phyloP scores from a whole-genome alignment of 2,113 vertebrate species.

The Vanacampus margaritifer region DNA sequence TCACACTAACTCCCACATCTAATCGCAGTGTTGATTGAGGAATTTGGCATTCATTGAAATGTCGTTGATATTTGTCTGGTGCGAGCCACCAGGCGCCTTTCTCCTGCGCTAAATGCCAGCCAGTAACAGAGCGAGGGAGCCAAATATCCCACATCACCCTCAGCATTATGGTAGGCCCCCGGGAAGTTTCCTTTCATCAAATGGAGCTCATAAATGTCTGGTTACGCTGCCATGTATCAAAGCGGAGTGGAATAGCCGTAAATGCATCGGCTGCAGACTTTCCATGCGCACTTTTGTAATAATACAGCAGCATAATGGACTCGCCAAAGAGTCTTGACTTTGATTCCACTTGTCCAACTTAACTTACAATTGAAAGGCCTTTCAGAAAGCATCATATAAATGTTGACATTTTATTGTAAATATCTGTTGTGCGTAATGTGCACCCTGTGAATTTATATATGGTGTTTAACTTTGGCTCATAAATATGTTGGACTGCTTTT shows the following conservation, averaged over 20 bases:
- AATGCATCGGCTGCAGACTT: conserved; percentile 35
- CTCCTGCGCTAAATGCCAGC: conserved; percentile 18
- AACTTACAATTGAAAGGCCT: no score
- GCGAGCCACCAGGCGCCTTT: not conserved
- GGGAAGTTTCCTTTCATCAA: conserved; percentile 47
- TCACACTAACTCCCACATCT: not conserved
- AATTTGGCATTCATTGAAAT: conserved; percentile 11
- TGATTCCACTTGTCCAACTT: not conserved
- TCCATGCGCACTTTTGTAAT: conserved; percentile 56
- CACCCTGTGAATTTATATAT: no score
- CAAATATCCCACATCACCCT: conserved; percentile 24
- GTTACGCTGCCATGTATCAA: conserved; percentile 24
- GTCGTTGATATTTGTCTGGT: conserved; percentile 18
- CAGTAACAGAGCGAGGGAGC: conserved; percentile 3
- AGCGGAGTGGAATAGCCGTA: conserved; percentile 35
- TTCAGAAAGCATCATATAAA: not conserved
- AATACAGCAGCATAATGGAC: conserved; percentile 57
- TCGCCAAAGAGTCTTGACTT: conserved; percentile 43
- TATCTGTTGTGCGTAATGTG: not conserved
- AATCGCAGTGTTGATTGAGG: conserved; percentile 5
- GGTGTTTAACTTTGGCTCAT: no score
- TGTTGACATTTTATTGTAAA: not conserved
- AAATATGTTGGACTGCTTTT: no score
- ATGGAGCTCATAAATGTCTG: conserved; percentile 40
- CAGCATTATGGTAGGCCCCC: conserved; percentile 16